Percentiles rank a stretch among this genome's conserved stretches.
Evolutionary conservation across 2,113 vertebrate species (phyloP).

Genomic region (Phyllostomus discolor): DNA sequence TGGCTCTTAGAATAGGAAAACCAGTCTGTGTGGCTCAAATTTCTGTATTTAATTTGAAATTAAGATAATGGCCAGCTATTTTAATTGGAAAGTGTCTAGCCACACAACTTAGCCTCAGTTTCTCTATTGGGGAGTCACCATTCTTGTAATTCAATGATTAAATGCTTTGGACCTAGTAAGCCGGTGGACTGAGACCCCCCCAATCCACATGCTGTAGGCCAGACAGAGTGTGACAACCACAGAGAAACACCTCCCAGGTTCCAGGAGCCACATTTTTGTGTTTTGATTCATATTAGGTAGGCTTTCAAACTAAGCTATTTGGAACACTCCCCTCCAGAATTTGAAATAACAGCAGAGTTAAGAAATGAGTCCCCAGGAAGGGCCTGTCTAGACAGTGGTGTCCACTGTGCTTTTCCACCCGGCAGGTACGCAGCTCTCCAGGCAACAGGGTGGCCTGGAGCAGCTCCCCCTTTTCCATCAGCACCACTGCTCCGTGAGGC

Average conservation of each 20-base stretch:
- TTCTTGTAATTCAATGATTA: background rate
- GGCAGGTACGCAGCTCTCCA: background rate
- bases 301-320: background rate
- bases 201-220: background rate
- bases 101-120: background rate
- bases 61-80: background rate
- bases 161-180: background rate
- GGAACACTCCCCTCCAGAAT: background rate
- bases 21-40: background rate
- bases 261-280: background rate
- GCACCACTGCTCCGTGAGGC: background rate
- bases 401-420: background rate
- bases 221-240: background rate
- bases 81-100: background rate
- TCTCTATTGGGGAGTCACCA: background rate
- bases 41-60: slow-evolving; percentile 8
- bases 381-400: background rate
- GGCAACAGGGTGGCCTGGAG: background rate
- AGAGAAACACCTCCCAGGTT: background rate
- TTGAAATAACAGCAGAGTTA: background rate
- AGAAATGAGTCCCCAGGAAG: background rate
- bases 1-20: background rate
- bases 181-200: background rate
- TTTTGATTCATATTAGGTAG: background rate
- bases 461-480: background rate